Conservation (phyloP, 2,888 invertebrate genomes). For the Luperina testacea region DNA sequence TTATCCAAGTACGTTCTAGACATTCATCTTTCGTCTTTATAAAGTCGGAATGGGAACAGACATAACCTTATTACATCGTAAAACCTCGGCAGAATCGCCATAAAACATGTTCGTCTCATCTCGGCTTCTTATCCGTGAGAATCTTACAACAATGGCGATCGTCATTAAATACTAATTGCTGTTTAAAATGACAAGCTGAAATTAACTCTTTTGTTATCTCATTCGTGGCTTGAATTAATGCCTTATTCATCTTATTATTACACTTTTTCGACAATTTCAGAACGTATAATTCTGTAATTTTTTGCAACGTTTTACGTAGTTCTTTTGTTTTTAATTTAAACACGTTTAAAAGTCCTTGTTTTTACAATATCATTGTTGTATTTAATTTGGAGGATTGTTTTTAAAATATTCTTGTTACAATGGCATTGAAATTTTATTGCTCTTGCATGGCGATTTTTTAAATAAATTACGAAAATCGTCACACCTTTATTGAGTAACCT, state of each 20-base stretch:
- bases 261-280: constrained; percentile 34
- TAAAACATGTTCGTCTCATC: constrained; percentile 65
- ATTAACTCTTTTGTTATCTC: constrained; percentile 73
- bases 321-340: constrained; percentile 57
- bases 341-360: constrained; percentile 56
- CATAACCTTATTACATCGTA: constrained; percentile 69
- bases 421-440: constrained; percentile 40
- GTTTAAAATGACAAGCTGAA: constrained; percentile 75
- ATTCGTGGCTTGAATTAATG: constrained; percentile 61
- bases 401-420: constrained; percentile 48
- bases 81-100: constrained; percentile 62
- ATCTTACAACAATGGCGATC: constrained; percentile 74
- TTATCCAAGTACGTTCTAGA: constrained; percentile 37
- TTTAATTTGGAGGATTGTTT: constrained; percentile 53
- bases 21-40: constrained; percentile 54
- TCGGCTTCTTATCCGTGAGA: constrained; percentile 74
- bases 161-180: constrained; percentile 75
- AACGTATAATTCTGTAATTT: constrained; percentile 29
- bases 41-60: constrained; percentile 53
- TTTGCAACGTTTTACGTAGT: constrained; percentile 43
- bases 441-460: constrained; percentile 16
- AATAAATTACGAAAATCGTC: constrained; percentile 29
- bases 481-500: constrained; percentile 16
- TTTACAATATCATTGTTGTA: constrained; percentile 60
- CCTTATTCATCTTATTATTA: constrained; percentile 50